phyloP scores from a whole-genome alignment of 1,140 invertebrate species.

The Muscidifurax raptorellus region DNA sequence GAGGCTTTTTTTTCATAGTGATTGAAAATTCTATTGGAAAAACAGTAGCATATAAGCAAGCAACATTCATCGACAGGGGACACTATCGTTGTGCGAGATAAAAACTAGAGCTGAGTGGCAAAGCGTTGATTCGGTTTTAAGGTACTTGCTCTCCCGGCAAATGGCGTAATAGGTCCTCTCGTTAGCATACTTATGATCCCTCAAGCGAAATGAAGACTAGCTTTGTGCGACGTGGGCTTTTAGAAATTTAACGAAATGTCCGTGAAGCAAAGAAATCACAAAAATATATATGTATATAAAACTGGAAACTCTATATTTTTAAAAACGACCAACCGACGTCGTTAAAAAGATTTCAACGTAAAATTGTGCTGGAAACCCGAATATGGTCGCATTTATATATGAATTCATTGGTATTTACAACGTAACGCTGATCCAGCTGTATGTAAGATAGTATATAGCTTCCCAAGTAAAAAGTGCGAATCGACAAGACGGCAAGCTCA shows the following conservation, averaged over 20 bases:
- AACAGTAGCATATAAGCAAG: no score
- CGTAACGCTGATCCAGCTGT: not conserved
- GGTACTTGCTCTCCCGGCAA: not conserved
- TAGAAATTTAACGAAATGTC: no score
- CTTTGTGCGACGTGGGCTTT: not conserved
- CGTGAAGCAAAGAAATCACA: no score
- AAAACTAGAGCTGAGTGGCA: not conserved
- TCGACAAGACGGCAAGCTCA: not conserved
- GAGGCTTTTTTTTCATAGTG: no score
- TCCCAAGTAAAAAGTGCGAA: not conserved
- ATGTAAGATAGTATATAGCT: not conserved
- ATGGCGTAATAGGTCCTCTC: not conserved
- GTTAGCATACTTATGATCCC: conserved; percentile 18
- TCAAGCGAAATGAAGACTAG: not conserved
- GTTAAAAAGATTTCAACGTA: no score
- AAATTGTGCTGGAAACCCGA: no score
- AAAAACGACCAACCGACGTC: no score
- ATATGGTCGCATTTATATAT: no score
- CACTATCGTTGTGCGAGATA: conserved; percentile 17
- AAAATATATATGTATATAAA: no score
- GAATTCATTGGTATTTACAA: no score
- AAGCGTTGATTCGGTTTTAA: conserved; percentile 35
- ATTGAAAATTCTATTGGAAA: no score
- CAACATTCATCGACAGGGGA: conserved; percentile 7
- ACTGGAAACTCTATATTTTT: no score